Evolutionary conservation across 2,113 vertebrate species (phyloP).

Genomic region (Syngnathus scovelli): DNA sequence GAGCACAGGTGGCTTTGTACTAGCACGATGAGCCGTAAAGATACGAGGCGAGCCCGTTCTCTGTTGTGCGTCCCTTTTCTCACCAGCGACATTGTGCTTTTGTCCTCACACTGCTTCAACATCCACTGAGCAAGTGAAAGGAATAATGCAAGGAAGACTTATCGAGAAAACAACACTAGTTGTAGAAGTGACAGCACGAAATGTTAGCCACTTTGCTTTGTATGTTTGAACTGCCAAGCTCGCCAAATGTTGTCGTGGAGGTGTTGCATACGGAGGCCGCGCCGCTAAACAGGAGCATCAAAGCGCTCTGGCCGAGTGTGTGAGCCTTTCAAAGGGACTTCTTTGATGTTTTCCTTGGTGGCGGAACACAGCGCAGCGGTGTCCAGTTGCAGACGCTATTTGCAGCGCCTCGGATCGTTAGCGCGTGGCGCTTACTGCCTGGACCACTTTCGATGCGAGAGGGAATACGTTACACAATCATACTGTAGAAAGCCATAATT

Average conservation of each 20-base stretch:
- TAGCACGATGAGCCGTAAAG: slow-evolving; percentile 14
- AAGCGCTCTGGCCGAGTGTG: not conserved
- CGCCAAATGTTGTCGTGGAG: not conserved
- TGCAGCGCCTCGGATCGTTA: not conserved
- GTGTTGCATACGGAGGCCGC: not conserved
- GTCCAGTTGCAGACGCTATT: not conserved
- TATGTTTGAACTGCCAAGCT: not conserved
- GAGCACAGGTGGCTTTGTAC: slow-evolving; percentile 27
- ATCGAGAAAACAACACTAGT: not conserved
- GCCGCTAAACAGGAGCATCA: not conserved
- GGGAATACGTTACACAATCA: not conserved
- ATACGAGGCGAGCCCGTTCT: slow-evolving; percentile 15
- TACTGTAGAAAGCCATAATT: not conserved
- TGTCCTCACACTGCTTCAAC: not conserved
- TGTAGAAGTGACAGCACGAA: not conserved
- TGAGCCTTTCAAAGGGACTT: not conserved
- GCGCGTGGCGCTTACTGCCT: not conserved
- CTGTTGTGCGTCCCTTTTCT: slow-evolving; percentile 3
- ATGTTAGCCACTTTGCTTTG: not conserved
- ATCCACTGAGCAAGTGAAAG: slow-evolving; percentile 1
- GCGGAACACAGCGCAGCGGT: not conserved
- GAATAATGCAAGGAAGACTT: not conserved
- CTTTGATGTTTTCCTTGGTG: not conserved
- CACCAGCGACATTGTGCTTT: slow-evolving; percentile 3
- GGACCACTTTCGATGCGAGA: not conserved